Conservation (phyloP, 2,113 vertebrate genomes). For the Rostratula benghalensis region DNA sequence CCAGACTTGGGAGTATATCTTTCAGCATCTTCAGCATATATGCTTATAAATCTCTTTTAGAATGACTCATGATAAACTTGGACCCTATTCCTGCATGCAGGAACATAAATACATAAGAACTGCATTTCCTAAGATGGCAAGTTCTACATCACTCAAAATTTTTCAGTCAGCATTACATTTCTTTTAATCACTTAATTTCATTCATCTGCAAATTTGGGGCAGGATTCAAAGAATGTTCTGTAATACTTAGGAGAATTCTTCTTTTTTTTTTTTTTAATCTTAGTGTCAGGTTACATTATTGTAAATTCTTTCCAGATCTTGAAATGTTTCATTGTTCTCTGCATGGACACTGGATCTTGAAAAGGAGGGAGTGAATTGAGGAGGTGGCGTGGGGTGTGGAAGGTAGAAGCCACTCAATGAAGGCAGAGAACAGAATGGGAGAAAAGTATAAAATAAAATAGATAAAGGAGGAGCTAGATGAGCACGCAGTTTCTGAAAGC, state of each 20-base stretch:
- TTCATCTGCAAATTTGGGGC: background rate
- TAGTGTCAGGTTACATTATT: background rate
- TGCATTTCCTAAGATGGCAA: background rate
- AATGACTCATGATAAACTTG: background rate
- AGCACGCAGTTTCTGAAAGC: background rate
- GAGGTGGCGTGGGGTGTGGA: fast-evolving
- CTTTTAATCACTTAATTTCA: background rate
- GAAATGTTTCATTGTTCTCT: background rate
- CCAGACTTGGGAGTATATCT: background rate
- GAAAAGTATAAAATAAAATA: background rate
- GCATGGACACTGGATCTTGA: background rate
- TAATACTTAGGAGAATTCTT: background rate
- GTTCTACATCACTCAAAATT: background rate
- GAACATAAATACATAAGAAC: background rate
- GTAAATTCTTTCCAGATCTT: background rate
- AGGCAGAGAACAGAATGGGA: background rate
- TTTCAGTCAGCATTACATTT: background rate
- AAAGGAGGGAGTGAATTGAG: fast-evolving
- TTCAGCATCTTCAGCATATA: background rate
- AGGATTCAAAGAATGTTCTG: background rate
- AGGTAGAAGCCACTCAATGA: background rate
- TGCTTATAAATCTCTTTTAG: background rate
- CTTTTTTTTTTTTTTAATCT: background rate
- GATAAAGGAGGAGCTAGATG: background rate
- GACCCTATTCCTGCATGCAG: background rate